Conservation (phyloP, 2,888 invertebrate genomes). For the Cheilosia grossa region DNA sequence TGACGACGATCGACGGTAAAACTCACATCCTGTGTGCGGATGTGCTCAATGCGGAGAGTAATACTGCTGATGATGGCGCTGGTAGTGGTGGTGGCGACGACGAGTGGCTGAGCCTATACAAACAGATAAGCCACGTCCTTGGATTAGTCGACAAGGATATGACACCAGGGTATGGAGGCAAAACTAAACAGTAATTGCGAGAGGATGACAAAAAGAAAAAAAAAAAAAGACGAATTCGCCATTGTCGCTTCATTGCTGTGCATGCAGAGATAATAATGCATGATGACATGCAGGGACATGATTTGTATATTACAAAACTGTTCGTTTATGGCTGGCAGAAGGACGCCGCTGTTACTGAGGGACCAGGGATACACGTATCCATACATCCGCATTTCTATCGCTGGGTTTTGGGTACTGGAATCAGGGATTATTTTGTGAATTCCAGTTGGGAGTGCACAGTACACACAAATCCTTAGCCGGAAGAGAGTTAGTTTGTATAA, state of each 20-base stretch:
- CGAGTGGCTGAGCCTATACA: slow-evolving; percentile 73
- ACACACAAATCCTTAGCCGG: background rate
- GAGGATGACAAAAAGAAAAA: slow-evolving; percentile 10
- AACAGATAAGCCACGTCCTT: slow-evolving; percentile 75
- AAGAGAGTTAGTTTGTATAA: background rate
- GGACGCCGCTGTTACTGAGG: slow-evolving; percentile 4
- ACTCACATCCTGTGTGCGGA: slow-evolving; percentile 53
- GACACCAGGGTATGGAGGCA: slow-evolving; percentile 58
- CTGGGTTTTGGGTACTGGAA: background rate
- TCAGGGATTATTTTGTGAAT: background rate
- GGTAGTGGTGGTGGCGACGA: background rate
- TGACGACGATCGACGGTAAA: slow-evolving; percentile 68
- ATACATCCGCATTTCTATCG: background rate
- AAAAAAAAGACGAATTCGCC: slow-evolving; percentile 1
- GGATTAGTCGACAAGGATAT: slow-evolving; percentile 70
- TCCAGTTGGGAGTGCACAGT: background rate
- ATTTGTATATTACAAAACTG: slow-evolving; percentile 52
- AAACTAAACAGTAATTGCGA: slow-evolving; percentile 65
- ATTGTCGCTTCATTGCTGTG: slow-evolving; percentile 55
- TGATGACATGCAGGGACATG: slow-evolving; percentile 70
- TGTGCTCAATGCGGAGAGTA: slow-evolving; percentile 53
- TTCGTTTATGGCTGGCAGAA: slow-evolving; percentile 7
- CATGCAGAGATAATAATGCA: slow-evolving; percentile 73
- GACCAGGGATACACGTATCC: background rate
- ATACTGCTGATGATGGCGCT: slow-evolving; percentile 18